Evolutionary conservation across 2,888 invertebrate species (phyloP), one percentile per base, ranked within the genome.

Genomic region (Troides helena): DNA sequence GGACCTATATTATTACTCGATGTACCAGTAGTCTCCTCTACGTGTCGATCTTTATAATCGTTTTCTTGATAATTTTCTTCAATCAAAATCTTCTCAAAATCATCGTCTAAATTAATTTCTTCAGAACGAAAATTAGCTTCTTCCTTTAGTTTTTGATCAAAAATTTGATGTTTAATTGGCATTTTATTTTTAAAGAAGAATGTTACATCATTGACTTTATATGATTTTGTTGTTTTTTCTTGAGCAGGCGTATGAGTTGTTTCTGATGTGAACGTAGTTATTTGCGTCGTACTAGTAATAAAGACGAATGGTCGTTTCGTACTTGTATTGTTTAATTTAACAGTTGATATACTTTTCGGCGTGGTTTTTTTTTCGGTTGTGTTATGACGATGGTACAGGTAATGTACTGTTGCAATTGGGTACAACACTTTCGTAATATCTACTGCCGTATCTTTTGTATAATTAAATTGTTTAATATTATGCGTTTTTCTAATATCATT

Each of bases 1-100:
- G 23, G 30, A 30, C 36, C 2, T 30, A 63, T 25, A 17, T 30
- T 50, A 46, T 21, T 69, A 23, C 7, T 21, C 8, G 21, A 6
- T 17, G 57, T 30, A 14, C 62, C 58, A 6, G 30, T 67, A 2
- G 53, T 56, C 43, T 70, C 62, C 7, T 70, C 64, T 25, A 56
- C 23, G 10, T 10, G 60, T 25, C 60, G 23, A 18, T 68, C 67
- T 18, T 62, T 71, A 23, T 61, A 43, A 57, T 68, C 67, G 14
- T 65, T 61, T 50, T 71, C 70, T 67, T 67, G 67, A 65, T 71
- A 71, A 50, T 67, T 71, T 21, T 71, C 70, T 57, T 67, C 70
- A 18, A 62, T 67, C 6, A 71, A 58, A 18, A 71, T 67, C 53
- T 71, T 71, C 2, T 71, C 70, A 58, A 71, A 63, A n/a, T 71